Base-by-base conservation (phyloP, 35 echinoderm and acorn worm species). In the Antedon bifida region DNA sequence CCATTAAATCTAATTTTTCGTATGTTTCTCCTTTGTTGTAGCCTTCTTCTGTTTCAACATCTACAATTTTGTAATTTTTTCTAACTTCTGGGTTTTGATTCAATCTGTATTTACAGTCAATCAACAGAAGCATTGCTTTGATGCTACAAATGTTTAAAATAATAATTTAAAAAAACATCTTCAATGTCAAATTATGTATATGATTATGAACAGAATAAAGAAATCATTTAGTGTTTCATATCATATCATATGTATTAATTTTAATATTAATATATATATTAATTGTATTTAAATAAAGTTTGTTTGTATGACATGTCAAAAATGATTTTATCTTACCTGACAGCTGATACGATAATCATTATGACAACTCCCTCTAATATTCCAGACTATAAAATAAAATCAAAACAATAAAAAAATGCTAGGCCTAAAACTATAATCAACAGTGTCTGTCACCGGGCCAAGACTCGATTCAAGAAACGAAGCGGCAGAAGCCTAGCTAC, bases 91-190 rank as follows among this genome's bases (percentile, higher is more conserved):
- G 86, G 46, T 89, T 76, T 33, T 86, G 82, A 13, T 89, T 89
- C 1, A 96, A 84, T 85, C 92, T 91, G 34, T 91, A 86, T 55
- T 96, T 96, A 82, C 93, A 92, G 93, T 96, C 93, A n/a, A 96
- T 89, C 1, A 96, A 82, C 31, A 96, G 84, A 17, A 96, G 79
- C 93, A 96, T 96, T 28, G 93, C 93, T 83, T 92, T 96, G 26
- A 96, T 88, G 74, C 93, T 96, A 82, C 35, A 23, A 34, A 85
- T n/a, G n/a, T n/a, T n/a, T n/a, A n/a, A 82, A 64, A 75, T 36
- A 83, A n/a, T 35, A 31, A 30, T 30, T 56, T 73, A 35, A 87
- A 5, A n/a, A n/a, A n/a, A n/a, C n/a, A n/a, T n/a, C n/a, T n/a
- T n/a, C n/a, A n/a, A n/a, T n/a, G n/a, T n/a, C n/a, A n/a, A n/a